Evolutionary conservation across 2,797 vertebrate species (phyloP).

Genomic region (Enteromius paludinosus): DNA sequence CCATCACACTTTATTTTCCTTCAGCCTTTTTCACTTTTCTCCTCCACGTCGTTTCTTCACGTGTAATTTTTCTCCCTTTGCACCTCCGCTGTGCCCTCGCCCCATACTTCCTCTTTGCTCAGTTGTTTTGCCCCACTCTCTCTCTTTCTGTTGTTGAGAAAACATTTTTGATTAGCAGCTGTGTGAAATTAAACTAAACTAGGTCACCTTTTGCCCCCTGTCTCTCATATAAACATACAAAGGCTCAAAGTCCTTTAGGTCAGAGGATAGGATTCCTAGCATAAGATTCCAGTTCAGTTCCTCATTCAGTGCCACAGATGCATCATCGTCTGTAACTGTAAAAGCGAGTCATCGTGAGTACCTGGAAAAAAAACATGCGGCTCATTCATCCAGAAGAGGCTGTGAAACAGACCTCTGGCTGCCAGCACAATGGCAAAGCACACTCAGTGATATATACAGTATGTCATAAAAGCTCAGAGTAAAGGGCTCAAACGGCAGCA

Average conservation of each 20-base stretch:
- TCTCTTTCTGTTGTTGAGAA: constrained; percentile 51
- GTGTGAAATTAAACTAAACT: constrained; percentile 22
- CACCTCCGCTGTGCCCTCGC: constrained; percentile 1
- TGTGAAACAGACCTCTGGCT: constrained; percentile 18
- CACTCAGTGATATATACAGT: not conserved
- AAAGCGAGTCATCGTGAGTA: constrained; percentile 11
- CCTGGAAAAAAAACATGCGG: constrained; percentile 36
- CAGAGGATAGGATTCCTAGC: not conserved
- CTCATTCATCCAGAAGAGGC: constrained; percentile 30
- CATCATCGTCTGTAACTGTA: constrained; percentile 32
- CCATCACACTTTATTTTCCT: constrained; percentile 33
- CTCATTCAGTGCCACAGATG: constrained; percentile 7
- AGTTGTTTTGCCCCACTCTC: not conserved
- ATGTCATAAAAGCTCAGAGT: constrained; percentile 11
- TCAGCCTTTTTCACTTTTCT: constrained; percentile 31
- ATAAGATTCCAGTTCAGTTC: constrained; percentile 26
- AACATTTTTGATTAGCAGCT: constrained; percentile 62
- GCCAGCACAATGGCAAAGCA: constrained; percentile 6
- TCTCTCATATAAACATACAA: constrained; percentile 20
- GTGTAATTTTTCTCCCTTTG: not conserved
- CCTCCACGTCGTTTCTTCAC: not conserved
- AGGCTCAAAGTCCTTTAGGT: constrained; percentile 30
- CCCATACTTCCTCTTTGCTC: not conserved
- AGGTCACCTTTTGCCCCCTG: constrained; percentile 17
- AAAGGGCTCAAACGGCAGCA: constrained; percentile 12